phyloP scores from a whole-genome alignment of 2,113 vertebrate genomes.

The Erythrolamprus reginae region DNA sequence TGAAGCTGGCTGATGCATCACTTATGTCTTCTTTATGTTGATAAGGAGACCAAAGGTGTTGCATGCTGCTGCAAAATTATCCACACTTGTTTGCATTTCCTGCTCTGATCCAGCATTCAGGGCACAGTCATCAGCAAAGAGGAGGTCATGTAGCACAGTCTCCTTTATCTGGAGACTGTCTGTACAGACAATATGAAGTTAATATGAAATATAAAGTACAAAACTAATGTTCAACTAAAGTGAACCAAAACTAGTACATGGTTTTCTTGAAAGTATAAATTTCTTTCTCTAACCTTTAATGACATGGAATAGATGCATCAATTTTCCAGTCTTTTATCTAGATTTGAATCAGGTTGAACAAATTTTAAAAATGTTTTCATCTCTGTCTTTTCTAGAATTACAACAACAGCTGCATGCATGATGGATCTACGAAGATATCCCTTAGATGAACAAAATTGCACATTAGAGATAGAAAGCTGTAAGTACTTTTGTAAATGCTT shows the following conservation, averaged over 20 bases:
- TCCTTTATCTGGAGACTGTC: too few species aligned
- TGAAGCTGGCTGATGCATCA: too few species aligned
- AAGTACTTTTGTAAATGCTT: constrained; percentile 69
- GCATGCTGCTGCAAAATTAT: too few species aligned
- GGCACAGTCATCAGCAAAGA: too few species aligned
- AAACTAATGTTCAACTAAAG: not conserved
- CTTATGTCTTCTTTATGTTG: too few species aligned
- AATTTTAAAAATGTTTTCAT: not conserved
- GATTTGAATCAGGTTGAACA: not conserved
- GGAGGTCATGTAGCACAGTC: too few species aligned
- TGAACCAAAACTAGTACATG: not conserved
- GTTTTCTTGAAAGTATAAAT: not conserved
- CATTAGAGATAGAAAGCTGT: constrained; percentile 96
- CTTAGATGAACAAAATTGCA: constrained; percentile 95
- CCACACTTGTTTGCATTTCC: too few species aligned
- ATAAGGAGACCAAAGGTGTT: too few species aligned
- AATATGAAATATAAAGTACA: not conserved
- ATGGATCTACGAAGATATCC: constrained; percentile 95
- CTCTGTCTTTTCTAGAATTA: constrained; percentile 78
- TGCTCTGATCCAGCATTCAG: too few species aligned
- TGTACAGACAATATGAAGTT: not conserved
- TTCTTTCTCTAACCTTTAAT: not conserved
- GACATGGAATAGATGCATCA: fast-evolving
- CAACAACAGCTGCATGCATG: constrained; percentile 96
- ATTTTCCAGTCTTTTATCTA: not conserved